A percentile compares a stretch with the other conserved stretches of the same genome.
Evolutionary conservation across 1,140 invertebrate species (phyloP).

Genomic region (Harlomillsia oculata): DNA sequence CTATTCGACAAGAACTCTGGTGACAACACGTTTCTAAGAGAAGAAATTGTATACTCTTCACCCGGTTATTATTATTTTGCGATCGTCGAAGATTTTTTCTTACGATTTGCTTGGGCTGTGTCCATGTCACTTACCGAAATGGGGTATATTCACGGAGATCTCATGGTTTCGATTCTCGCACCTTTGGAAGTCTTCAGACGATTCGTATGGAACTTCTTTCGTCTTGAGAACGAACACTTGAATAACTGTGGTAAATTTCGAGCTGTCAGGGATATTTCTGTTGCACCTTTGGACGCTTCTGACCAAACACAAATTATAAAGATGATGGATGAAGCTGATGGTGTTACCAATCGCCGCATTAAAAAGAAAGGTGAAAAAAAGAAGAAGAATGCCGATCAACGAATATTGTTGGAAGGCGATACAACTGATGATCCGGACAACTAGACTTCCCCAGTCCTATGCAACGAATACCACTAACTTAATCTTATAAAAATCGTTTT

Average conservation of each 20-base stretch:
- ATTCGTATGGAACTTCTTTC: conserved; percentile 99
- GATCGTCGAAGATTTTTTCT: conserved; percentile 86
- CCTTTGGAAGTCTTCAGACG: conserved; percentile 86
- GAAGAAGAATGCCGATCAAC: conserved; percentile 41
- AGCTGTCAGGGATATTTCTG: conserved; percentile 95
- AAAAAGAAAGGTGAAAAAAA: conserved; percentile 45
- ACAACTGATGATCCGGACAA: conserved; percentile 42
- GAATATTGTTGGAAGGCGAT: conserved; percentile 47
- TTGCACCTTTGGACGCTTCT: conserved; percentile 88
- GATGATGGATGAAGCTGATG: conserved; percentile 93
- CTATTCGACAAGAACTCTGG: conserved; percentile 74
- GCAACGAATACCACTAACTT: too few species aligned
- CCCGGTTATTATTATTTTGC: conserved; percentile 89
- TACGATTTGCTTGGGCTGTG: conserved; percentile 85
- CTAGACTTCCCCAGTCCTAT: too few species aligned
- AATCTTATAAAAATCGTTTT: too few species aligned
- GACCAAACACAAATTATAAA: conserved; percentile 80
- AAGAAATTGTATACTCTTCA: conserved; percentile 55
- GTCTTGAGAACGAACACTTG: conserved; percentile 97
- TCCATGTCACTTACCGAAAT: conserved; percentile 80
- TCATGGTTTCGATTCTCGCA: conserved; percentile 79
- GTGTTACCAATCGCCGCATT: conserved; percentile 64
- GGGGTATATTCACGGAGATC: conserved; percentile 63
- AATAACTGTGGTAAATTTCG: conserved; percentile 99
- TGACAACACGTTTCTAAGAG: conserved; percentile 45